Base-by-base conservation (phyloP, 2,113 vertebrate genomes). In the Lepisosteus oculatus region DNA sequence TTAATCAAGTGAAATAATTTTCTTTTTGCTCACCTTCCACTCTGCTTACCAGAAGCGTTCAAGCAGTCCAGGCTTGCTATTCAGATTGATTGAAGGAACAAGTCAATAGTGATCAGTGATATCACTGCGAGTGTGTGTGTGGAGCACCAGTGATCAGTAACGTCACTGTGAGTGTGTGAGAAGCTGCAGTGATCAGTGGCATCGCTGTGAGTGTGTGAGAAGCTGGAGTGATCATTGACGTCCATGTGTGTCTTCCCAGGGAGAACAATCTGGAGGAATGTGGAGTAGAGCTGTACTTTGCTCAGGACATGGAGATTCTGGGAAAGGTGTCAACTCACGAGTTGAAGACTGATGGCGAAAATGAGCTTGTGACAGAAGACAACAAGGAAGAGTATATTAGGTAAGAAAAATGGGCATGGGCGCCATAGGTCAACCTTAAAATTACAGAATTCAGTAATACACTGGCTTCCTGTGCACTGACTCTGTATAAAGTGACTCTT, bases 361-460 rank as follows among this genome's bases (percentile, higher is more conserved):
- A 94, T 71, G 94, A 96, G 80, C 92, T 95, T 3, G 97, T 99
- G 77, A 97, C 93, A 0, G 93, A 96, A 79, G 95, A 98, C 51
- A 99, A 98, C 90, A 99, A 99, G 84, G 97, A 99, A 29, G 97
- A 99, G 76, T 99, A 99, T 74, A 98, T 99, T 84, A 90, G 95
- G 97, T 98, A 71, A 61, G 9, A 51, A 2, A 5, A 51, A 9
- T 9, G 9, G 47, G 47, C 29, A 29, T 29, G 29, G 29, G 29
- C 29, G 29, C 29, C 29, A 29, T 29, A 29, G 29, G 29, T 29
- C 29, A 29, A 29, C 29, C 29, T 29, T 29, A 29, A 29, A 29
- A 29, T 29, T 1, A 29, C 29, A 29, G 29, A 29, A 29, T 29
- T 29, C 29, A 29, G 29, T 29, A 29, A 29, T 29, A 29, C 29